Conservation (phyloP, 2,888 invertebrate genomes). For the Unio pictorum region DNA sequence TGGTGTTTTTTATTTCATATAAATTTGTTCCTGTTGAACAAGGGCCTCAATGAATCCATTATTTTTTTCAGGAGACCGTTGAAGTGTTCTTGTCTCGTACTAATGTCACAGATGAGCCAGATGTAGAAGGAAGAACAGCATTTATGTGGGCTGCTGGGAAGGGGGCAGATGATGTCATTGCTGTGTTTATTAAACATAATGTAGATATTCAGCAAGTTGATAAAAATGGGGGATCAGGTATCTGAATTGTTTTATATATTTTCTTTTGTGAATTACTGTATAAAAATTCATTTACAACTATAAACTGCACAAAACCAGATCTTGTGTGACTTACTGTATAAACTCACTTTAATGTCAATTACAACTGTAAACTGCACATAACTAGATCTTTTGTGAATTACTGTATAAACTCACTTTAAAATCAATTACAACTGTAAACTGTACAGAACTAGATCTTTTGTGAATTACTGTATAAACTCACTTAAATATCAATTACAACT, state of each 20-base stretch:
- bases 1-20: no score
- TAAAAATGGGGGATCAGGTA: constrained; percentile 71
- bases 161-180: constrained; percentile 69
- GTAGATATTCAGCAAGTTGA: constrained; percentile 68
- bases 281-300: no score
- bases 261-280: not conserved
- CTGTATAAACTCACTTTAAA: no score
- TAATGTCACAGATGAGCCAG: constrained; percentile 66
- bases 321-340: no score
- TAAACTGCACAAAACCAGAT: no score
- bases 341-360: not conserved
- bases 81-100: constrained; percentile 65
- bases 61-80: constrained; percentile 66
- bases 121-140: constrained; percentile 69
- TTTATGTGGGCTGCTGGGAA: constrained; percentile 72
- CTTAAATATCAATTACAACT: no score
- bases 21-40: not conserved
- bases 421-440: no score
- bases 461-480: no score
- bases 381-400: no score
- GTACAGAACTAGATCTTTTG: no score
- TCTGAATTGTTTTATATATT: not conserved
- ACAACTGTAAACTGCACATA: no score
- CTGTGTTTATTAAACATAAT: constrained; percentile 58
- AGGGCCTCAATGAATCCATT: not conserved